phyloP scores from a whole-genome alignment of 2,797 vertebrate species.

The Sebastolobus altivelis region DNA sequence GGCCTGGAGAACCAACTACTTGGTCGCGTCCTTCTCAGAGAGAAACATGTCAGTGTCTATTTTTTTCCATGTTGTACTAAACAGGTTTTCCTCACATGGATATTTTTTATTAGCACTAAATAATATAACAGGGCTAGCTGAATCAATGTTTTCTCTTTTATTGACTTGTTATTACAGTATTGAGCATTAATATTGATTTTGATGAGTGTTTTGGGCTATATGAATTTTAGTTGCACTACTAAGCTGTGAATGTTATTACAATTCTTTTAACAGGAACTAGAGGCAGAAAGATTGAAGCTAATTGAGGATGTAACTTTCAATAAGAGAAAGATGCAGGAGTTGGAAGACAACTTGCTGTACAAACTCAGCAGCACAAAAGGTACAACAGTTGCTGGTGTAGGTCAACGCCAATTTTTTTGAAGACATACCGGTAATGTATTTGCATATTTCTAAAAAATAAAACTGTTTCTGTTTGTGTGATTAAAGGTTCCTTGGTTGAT shows the following conservation, averaged over 20 bases:
- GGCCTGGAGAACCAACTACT: constrained; percentile 94
- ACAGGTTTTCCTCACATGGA: not conserved
- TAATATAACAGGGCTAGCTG: not conserved
- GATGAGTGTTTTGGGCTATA: not conserved
- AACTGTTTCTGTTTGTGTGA: constrained; percentile 6
- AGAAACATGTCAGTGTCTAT: constrained; percentile 87
- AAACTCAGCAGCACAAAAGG: constrained; percentile 89
- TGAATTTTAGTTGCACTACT: not conserved
- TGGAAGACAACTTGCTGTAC: constrained; percentile 92
- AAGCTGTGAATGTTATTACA: not conserved
- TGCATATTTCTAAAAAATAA: constrained; percentile 1
- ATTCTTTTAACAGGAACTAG: constrained; percentile 86
- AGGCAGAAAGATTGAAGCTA: constrained; percentile 90
- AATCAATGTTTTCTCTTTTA: not conserved
- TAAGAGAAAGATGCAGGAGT: constrained; percentile 92
- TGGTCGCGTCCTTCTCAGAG: constrained; percentile 90
- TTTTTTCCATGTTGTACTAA: not conserved
- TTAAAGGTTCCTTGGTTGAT: constrained; percentile 89
- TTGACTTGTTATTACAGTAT: not conserved
- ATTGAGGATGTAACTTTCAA: constrained; percentile 91
- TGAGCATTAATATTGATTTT: not conserved
- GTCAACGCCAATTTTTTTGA: not conserved
- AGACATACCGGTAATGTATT: not conserved
- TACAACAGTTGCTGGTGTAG: constrained; percentile 12
- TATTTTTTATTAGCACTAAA: not conserved